phyloP scores from a whole-genome alignment of 2,797 vertebrate species.

The Macropus fuliginosus region DNA sequence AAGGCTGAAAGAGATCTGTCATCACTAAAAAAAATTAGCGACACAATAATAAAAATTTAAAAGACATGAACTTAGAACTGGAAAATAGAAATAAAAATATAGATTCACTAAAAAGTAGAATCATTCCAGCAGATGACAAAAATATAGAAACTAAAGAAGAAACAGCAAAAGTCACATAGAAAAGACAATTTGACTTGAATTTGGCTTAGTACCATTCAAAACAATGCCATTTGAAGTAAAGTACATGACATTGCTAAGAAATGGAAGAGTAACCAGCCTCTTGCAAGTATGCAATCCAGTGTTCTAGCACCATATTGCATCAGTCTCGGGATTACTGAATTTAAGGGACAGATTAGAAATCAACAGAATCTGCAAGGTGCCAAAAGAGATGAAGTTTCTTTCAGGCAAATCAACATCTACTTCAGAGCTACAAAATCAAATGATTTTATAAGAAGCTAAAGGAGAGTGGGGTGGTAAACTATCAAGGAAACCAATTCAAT shows the following conservation, averaged over 20 bases:
- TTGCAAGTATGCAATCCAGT: neutral
- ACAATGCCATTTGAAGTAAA: neutral
- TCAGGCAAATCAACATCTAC: neutral
- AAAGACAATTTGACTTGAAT: neutral
- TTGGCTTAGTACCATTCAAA: neutral
- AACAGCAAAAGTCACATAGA: neutral
- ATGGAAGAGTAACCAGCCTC: neutral
- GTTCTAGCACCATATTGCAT: neutral
- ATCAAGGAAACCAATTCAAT: neutral
- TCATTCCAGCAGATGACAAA: neutral
- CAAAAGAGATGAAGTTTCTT: neutral
- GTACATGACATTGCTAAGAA: neutral
- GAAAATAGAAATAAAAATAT: neutral
- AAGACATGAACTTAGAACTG: neutral
- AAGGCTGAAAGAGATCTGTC: neutral
- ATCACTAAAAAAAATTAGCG: neutral
- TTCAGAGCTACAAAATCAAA: neutral
- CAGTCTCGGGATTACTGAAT: neutral
- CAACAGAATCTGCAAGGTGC: neutral
- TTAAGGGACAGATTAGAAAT: neutral
- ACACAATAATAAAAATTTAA: neutral
- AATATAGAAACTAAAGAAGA: neutral
- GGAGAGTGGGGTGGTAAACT: rapidly evolving
- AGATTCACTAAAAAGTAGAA: neutral
- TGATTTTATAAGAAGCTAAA: neutral